Conservation (phyloP, 2,113 vertebrate species). For the Bubo blakistoni region DNA sequence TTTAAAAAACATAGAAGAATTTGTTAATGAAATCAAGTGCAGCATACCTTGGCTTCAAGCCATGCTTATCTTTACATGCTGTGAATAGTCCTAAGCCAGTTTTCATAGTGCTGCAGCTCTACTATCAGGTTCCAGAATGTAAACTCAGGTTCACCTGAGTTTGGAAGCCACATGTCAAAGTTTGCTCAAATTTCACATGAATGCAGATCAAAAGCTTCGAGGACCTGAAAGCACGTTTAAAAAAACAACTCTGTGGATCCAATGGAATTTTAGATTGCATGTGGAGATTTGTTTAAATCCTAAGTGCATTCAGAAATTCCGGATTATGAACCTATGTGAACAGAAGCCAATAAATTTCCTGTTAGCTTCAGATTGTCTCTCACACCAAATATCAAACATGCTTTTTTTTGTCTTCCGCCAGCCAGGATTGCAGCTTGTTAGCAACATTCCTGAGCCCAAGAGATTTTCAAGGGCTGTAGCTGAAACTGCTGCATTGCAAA, state of each 20-base stretch:
- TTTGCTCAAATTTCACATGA: constrained; percentile 8
- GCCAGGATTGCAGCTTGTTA: not conserved
- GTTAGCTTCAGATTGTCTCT: constrained; percentile 12
- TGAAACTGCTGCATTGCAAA: not conserved
- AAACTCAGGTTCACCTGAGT: not conserved
- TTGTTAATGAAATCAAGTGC: not conserved
- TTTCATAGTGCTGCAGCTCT: not conserved
- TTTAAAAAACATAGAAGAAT: not conserved
- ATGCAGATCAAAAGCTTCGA: constrained; percentile 37
- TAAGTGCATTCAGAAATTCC: not conserved
- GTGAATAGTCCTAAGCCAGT: not conserved
- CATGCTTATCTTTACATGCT: not conserved
- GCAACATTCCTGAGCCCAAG: not conserved
- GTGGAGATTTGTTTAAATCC: not conserved
- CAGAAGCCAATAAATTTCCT: constrained; percentile 28
- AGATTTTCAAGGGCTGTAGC: not conserved
- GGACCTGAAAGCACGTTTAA: not conserved
- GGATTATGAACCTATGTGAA: not conserved
- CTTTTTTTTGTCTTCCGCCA: not conserved
- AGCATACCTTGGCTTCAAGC: not conserved
- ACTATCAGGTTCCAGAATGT: not conserved
- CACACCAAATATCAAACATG: not conserved
- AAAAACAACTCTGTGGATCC: not conserved
- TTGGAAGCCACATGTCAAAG: constrained; percentile 17
- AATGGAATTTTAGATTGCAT: not conserved